phyloP scores from a whole-genome alignment of 2,888 invertebrate genomes.

The Odontocerum albicorne region DNA sequence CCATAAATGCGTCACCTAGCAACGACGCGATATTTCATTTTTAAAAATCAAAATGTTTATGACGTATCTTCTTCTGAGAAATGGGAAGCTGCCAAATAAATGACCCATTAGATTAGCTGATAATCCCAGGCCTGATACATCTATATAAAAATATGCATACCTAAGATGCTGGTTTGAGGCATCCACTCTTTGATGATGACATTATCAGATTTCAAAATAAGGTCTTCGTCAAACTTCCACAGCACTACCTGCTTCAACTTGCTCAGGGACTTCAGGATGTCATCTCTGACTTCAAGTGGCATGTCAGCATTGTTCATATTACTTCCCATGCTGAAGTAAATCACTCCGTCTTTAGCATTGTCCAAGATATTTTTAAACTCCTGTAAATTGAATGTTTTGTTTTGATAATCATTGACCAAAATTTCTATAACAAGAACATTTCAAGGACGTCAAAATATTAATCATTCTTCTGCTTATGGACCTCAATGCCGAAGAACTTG shows the following conservation, averaged over 20 bases:
- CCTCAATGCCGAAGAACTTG: too few relatives aligned
- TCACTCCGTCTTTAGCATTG: conserved; percentile 48
- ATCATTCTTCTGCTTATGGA: too few relatives aligned
- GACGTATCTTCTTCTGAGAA: too few relatives aligned
- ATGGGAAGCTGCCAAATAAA: too few relatives aligned
- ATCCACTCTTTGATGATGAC: conserved; percentile 50
- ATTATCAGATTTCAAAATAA: conserved; percentile 46
- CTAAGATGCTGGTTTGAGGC: conserved; percentile 48
- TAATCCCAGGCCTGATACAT: too few relatives aligned
- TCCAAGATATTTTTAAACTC: conserved; percentile 49
- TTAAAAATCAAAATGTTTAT: too few relatives aligned
- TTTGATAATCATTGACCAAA: too few relatives aligned
- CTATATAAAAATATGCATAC: conserved; percentile 38
- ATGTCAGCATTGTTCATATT: conserved; percentile 46
- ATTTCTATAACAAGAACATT: too few relatives aligned
- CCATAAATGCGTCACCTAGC: too few relatives aligned
- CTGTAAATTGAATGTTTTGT: conserved; percentile 43
- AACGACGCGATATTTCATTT: too few relatives aligned
- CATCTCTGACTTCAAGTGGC: conserved; percentile 42
- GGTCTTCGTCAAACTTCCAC: conserved; percentile 49
- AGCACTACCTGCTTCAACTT: conserved; percentile 52
- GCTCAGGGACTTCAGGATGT: conserved; percentile 46
- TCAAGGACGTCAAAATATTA: too few relatives aligned
- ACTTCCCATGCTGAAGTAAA: conserved; percentile 57
- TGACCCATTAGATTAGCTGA: too few relatives aligned